Conservation (phyloP, 2,113 vertebrate genomes). For the Gulo gulo region DNA sequence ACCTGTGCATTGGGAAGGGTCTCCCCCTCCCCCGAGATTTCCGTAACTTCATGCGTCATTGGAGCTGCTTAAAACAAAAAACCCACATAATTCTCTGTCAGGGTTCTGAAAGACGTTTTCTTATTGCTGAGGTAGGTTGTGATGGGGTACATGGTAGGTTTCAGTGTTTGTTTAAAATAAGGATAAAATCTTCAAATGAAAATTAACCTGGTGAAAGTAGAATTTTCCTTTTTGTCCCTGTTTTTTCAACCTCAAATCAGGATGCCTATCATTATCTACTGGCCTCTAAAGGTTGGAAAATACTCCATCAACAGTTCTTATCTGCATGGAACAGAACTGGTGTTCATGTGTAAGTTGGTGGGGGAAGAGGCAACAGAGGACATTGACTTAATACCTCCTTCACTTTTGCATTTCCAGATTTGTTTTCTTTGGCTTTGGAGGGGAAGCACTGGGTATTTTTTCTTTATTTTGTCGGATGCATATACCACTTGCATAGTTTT, state of each 20-base stretch:
- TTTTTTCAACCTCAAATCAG: background rate
- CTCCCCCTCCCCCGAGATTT: background rate
- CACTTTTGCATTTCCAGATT: background rate
- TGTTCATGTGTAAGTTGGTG: background rate
- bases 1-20: background rate
- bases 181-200: background rate
- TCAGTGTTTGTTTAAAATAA: background rate
- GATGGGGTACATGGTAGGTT: background rate
- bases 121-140: background rate
- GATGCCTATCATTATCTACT: background rate
- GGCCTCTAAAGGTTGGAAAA: background rate
- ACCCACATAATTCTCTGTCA: background rate
- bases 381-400: background rate
- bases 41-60: background rate
- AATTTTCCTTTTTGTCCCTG: background rate
- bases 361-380: background rate
- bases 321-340: background rate
- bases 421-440: background rate
- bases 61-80: conserved; percentile 28
- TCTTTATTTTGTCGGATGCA: background rate
- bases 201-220: background rate
- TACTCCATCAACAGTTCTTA: background rate
- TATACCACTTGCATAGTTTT: background rate
- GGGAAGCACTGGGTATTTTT: background rate
- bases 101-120: background rate